Evolutionary conservation across 37 sponge, comb jelly and placozoan species (phyloP).

Genomic region (Halisarca cf. caerulea): DNA sequence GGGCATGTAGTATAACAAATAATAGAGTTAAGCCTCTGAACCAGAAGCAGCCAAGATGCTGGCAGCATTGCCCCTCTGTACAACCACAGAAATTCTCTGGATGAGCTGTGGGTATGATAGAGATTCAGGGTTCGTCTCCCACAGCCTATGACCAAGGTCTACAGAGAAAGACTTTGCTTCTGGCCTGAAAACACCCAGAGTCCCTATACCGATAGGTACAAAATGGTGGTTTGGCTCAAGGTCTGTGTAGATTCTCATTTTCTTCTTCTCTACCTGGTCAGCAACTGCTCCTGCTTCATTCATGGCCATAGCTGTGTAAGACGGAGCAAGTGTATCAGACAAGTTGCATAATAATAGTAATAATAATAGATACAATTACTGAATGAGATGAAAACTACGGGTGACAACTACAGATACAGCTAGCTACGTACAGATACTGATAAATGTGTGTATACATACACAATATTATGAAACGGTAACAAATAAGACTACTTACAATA

Average conservation of each 20-base stretch:
- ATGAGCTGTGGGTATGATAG: background rate
- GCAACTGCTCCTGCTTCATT: background rate
- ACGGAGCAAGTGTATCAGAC: too few relatives aligned
- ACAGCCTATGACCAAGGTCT: background rate
- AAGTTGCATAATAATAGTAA: too few relatives aligned
- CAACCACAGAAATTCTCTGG: background rate
- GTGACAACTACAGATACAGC: too few relatives aligned
- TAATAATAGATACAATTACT: too few relatives aligned
- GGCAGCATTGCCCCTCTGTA: background rate
- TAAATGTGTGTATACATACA: too few relatives aligned
- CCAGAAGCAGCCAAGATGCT: background rate
- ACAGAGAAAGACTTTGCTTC: background rate
- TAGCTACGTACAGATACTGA: too few relatives aligned
- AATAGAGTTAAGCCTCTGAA: background rate
- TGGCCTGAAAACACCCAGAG: background rate
- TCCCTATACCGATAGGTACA: background rate
- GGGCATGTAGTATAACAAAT: too few relatives aligned
- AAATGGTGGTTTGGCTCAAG: background rate
- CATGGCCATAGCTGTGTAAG: too few relatives aligned
- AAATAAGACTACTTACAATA: too few relatives aligned
- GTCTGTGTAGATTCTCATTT: background rate
- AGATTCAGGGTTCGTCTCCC: background rate
- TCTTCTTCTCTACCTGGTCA: background rate
- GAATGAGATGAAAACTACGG: too few relatives aligned
- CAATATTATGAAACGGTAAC: too few relatives aligned